Conservation (phyloP, 30 jellyfish, hydroid and myxozoan genomes). For the Phacellophora camtschatica region DNA sequence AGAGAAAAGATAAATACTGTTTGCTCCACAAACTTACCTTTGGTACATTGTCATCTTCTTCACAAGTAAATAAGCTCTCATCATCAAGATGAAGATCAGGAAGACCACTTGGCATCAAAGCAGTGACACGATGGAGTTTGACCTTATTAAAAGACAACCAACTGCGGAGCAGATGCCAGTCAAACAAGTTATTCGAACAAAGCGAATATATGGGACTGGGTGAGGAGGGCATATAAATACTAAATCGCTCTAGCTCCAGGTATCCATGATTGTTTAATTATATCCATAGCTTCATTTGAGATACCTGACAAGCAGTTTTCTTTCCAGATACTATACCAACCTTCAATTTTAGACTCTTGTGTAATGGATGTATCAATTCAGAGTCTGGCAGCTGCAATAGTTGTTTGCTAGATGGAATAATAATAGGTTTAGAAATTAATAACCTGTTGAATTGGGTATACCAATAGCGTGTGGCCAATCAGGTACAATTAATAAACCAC, state of each 20-base stretch:
- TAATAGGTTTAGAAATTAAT: background rate
- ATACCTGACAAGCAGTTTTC: too few species aligned
- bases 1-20: too few species aligned
- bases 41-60: background rate
- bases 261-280: too few species aligned
- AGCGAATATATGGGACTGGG: too few species aligned
- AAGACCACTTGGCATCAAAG: background rate
- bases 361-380: conserved; percentile 4
- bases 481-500: background rate
- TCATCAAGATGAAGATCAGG: background rate
- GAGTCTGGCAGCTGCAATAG: conserved; percentile 25
- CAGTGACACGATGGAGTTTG: too few species aligned
- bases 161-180: too few species aligned
- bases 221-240: too few species aligned
- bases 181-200: too few species aligned
- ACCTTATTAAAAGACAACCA: too few species aligned
- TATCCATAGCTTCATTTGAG: too few species aligned
- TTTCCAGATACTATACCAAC: too few species aligned
- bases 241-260: too few species aligned
- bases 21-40: background rate
- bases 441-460: background rate
- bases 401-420: conserved; percentile 3
- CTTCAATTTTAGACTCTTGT: background rate
- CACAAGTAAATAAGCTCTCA: background rate
- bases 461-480: conserved; percentile 33